Evolutionary conservation across 2,113 vertebrate genomes (phyloP).

Genomic region (crab-eating macaque (Macaca fascicularis)): DNA sequence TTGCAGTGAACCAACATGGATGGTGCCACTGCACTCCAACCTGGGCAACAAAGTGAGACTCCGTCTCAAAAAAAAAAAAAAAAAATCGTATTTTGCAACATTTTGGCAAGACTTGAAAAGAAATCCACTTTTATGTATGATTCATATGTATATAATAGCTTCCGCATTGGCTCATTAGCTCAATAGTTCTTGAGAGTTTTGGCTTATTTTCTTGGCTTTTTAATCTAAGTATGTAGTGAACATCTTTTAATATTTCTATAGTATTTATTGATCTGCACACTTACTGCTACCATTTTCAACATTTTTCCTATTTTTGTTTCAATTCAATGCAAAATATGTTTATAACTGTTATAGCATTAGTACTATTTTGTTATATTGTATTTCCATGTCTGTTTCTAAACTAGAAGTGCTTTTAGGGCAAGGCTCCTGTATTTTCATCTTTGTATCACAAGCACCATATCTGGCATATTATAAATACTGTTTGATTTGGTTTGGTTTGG

Average conservation of each 20-base stretch:
- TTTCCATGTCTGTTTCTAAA: neutral
- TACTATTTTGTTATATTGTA: neutral
- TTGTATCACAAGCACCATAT: neutral
- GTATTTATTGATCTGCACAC: neutral
- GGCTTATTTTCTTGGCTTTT: neutral
- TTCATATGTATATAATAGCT: neutral
- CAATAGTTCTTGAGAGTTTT: neutral
- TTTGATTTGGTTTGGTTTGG: neutral
- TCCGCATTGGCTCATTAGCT: neutral
- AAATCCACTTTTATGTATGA: neutral
- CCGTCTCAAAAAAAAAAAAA: no score
- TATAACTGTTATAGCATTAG: neutral
- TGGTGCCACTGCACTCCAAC: no score
- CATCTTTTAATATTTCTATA: neutral
- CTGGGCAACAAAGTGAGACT: no score
- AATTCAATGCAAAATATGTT: neutral
- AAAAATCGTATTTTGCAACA: neutral
- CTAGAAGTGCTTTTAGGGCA: neutral
- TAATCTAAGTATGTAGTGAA: neutral
- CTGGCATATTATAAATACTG: neutral
- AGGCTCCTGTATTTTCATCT: neutral
- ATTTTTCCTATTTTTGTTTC: slow-evolving; percentile 13
- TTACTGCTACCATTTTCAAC: neutral
- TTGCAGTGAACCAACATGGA: no score
- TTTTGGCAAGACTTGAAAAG: slow-evolving; percentile 34